phyloP scores from a whole-genome alignment of 2,113 vertebrate genomes.

The Gavia stellata region DNA sequence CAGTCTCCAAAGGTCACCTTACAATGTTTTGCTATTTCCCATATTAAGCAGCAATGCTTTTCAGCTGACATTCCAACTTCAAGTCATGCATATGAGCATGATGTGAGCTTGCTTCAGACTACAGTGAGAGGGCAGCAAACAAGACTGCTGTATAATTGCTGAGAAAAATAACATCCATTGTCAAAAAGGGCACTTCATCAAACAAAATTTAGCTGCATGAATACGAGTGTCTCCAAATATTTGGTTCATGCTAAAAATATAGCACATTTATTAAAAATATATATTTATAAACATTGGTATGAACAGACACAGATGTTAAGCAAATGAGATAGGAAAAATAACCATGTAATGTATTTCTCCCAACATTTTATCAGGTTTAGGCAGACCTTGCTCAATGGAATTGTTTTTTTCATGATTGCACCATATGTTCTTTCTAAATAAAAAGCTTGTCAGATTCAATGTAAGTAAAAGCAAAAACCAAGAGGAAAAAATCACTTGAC shows the following conservation, averaged over 20 bases:
- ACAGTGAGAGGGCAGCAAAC: conserved; percentile 40
- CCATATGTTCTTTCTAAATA: conserved; percentile 42
- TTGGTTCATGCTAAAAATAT: conserved; percentile 84
- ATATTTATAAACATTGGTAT: conserved; percentile 79
- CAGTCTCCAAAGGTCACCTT: conserved; percentile 60
- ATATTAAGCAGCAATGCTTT: conserved; percentile 59
- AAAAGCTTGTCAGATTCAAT: conserved; percentile 25
- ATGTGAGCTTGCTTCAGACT: conserved; percentile 42
- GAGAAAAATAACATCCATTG: conserved; percentile 9
- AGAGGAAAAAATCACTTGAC: not conserved
- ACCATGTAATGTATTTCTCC: conserved; percentile 46
- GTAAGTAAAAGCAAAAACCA: conserved; percentile 40
- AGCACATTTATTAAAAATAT: conserved; percentile 85
- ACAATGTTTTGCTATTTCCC: conserved; percentile 35
- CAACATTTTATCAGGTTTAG: conserved; percentile 52
- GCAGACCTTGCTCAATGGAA: conserved; percentile 33
- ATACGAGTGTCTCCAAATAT: conserved; percentile 60
- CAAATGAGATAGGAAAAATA: conserved; percentile 66
- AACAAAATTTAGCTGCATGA: conserved; percentile 53
- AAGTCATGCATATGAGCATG: conserved; percentile 61
- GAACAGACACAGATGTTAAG: conserved; percentile 70
- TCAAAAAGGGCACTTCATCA: conserved; percentile 36
- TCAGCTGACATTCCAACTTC: conserved; percentile 63
- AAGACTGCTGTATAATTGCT: not conserved
- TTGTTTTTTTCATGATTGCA: not conserved